Percentiles rank a stretch among this genome's conserved stretches.
Evolutionary conservation across 2,888 invertebrate genomes (phyloP).

Genomic region (Protodeltote pygarga): DNA sequence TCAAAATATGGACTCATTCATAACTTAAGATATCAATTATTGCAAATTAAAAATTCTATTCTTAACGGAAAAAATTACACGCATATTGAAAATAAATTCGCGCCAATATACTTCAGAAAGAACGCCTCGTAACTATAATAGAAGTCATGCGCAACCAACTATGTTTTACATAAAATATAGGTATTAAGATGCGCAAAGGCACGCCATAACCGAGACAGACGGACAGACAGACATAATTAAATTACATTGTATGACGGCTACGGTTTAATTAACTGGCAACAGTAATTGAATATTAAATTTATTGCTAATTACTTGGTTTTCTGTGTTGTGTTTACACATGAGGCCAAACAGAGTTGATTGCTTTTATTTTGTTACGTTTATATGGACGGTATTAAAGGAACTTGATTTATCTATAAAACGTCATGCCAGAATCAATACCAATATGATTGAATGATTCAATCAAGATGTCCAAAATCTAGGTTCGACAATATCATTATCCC

Average conservation of each 20-base stretch:
- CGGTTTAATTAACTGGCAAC: constrained; percentile 68
- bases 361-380: constrained; percentile 9
- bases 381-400: no score
- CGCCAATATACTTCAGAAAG: not conserved
- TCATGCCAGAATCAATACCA: no score
- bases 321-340: constrained; percentile 18
- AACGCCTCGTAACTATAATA: constrained; percentile 3
- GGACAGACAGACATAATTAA: constrained; percentile 48
- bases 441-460: no score
- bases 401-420: no score
- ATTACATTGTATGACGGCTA: constrained; percentile 39
- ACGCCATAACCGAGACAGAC: constrained; percentile 33
- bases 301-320: constrained; percentile 68
- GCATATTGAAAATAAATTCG: not conserved
- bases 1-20: no score
- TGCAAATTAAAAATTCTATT: not conserved
- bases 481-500: no score
- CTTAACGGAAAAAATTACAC: not conserved
- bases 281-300: constrained; percentile 81
- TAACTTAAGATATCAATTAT: no score
- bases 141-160: constrained; percentile 2
- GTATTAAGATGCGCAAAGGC: constrained; percentile 26
- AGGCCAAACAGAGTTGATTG: constrained; percentile 17
- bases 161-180: constrained; percentile 18
- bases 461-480: no score